These are phyloP conservation scores for Pectinophora gossypiella DNA, from an alignment of 1,140 invertebrate species.

Conservation along the genomic window DNA sequence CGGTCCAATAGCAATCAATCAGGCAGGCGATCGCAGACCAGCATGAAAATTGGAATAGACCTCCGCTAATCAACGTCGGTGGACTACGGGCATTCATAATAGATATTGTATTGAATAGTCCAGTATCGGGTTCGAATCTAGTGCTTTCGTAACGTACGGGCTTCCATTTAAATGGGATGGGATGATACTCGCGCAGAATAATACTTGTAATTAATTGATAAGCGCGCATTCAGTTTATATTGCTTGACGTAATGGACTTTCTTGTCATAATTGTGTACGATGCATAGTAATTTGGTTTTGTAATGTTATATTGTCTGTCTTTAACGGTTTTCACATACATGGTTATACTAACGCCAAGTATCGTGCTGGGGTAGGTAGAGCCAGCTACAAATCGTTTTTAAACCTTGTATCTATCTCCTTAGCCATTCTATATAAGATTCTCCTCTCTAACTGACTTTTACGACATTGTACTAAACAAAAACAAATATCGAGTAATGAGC, in stretches of 20 bases:
- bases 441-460: too few relatives aligned
- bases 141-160: slow-evolving; percentile 30
- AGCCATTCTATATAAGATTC: too few relatives aligned
- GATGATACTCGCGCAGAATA: slow-evolving; percentile 13
- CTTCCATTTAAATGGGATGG: slow-evolving; percentile 34
- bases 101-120: slow-evolving; percentile 55
- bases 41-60: slow-evolving; percentile 59
- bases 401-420: too few relatives aligned
- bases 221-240: neutral
- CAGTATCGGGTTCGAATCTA: slow-evolving; percentile 40
- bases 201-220: slow-evolving; percentile 24
- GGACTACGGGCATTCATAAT: slow-evolving; percentile 45
- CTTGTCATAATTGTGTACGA: too few relatives aligned
- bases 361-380: too few relatives aligned
- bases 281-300: too few relatives aligned
- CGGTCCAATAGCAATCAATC: slow-evolving; percentile 53
- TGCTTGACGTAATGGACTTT: neutral
- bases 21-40: slow-evolving; percentile 34
- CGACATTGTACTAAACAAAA: too few relatives aligned
- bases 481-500: too few relatives aligned
- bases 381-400: too few relatives aligned
- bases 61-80: slow-evolving; percentile 54
- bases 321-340: too few relatives aligned
- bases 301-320: too few relatives aligned
- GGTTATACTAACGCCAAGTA: too few relatives aligned